phyloP scores from a whole-genome alignment of 2,888 invertebrate species.

The Rhamnusium bicolor region DNA sequence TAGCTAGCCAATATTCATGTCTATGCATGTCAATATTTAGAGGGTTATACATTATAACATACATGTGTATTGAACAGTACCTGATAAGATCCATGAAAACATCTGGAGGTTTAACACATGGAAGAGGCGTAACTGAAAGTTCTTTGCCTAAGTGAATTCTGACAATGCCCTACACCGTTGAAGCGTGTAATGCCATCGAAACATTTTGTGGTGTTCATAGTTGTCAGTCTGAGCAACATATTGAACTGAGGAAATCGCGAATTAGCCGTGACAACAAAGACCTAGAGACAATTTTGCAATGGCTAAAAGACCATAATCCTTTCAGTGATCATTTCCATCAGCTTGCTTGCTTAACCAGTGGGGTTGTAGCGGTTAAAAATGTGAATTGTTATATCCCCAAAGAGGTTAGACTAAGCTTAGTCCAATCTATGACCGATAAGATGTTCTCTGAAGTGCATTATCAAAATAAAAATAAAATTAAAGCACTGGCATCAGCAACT shows the following conservation, averaged over 20 bases:
- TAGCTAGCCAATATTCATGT: too few species aligned
- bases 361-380: too few species aligned
- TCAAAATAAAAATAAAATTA: background rate
- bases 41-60: too few species aligned
- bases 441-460: too few species aligned
- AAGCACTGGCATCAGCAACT: background rate
- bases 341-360: too few species aligned
- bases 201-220: slow-evolving; percentile 15
- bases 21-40: too few species aligned
- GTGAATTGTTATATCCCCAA: too few species aligned
- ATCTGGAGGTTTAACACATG: background rate
- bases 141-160: background rate
- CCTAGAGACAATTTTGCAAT: background rate
- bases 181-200: slow-evolving; percentile 11
- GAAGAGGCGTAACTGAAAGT: background rate
- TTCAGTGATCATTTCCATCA: too few species aligned
- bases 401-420: background rate
- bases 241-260: slow-evolving; percentile 15
- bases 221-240: slow-evolving; percentile 14
- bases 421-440: too few species aligned
- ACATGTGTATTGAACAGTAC: slow-evolving; percentile 1
- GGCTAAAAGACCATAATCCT: too few species aligned
- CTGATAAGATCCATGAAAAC: slow-evolving; percentile 12
- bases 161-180: slow-evolving; percentile 9
- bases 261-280: slow-evolving; percentile 13